Conservation (phyloP, 30 jellyfish, hydroid and myxozoan species). For the Phacellophora camtschatica region DNA sequence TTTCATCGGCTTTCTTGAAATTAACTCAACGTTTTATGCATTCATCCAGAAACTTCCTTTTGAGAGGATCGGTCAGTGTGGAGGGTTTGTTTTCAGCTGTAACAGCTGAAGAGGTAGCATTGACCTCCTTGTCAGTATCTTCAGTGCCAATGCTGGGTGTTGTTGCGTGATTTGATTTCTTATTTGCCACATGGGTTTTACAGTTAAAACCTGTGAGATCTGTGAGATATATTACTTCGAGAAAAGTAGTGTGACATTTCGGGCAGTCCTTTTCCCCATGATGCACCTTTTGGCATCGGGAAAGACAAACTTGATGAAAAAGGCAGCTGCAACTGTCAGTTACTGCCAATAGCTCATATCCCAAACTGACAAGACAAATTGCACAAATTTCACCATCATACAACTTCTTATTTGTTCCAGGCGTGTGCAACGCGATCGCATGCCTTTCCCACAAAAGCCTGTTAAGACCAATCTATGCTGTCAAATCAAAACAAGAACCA, state of each 20-base stretch:
- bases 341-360: neutral
- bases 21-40: neutral
- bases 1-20: neutral
- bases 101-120: neutral
- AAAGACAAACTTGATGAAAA: neutral
- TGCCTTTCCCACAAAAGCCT: too few relatives aligned
- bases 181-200: neutral
- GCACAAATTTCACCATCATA: neutral
- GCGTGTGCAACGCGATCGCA: too few relatives aligned
- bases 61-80: neutral
- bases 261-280: neutral
- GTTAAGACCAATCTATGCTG: too few relatives aligned
- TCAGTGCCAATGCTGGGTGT: neutral
- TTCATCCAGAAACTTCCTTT: neutral
- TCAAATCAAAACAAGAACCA: too few relatives aligned
- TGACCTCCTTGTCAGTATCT: neutral
- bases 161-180: neutral
- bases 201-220: neutral
- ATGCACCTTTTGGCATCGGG: neutral
- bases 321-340: too few relatives aligned
- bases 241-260: neutral
- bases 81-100: neutral
- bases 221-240: neutral
- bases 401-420: too few relatives aligned
- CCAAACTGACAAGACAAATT: neutral